phyloP scores from a whole-genome alignment of 1,140 invertebrate species.

The Orchestia grillus region DNA sequence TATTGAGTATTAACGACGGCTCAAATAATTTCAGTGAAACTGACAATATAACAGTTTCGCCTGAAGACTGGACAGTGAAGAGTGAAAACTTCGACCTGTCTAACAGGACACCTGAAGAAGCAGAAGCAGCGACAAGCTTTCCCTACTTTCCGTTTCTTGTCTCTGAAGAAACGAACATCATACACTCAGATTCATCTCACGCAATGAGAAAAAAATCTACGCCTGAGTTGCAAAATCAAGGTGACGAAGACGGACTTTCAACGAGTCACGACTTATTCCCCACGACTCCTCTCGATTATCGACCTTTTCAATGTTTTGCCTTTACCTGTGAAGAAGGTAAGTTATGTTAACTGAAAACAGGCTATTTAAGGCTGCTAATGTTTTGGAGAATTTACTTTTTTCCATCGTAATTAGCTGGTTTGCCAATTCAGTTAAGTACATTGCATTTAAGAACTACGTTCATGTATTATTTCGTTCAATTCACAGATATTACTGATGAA shows the following conservation, averaged over 20 bases:
- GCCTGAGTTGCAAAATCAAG: not conserved
- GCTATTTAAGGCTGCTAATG: not conserved
- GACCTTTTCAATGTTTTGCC: slow-evolving; percentile 7
- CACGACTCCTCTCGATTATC: not conserved
- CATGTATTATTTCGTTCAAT: not conserved
- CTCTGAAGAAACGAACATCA: not conserved
- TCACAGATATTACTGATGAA: not conserved
- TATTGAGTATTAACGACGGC: not conserved
- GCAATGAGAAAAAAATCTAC: not conserved
- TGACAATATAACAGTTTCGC: not conserved
- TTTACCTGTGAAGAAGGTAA: slow-evolving; percentile 31
- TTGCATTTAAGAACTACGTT: too few species aligned
- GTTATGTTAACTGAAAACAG: not conserved
- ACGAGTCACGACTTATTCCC: not conserved
- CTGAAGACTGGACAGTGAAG: not conserved
- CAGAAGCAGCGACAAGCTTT: not conserved
- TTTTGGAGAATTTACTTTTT: not conserved
- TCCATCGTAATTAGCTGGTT: not conserved
- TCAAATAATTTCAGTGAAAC: not conserved
- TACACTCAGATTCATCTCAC: not conserved
- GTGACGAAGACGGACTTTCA: not conserved
- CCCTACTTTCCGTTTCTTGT: not conserved
- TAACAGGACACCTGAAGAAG: not conserved
- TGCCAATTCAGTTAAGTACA: not conserved
- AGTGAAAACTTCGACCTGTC: not conserved